Base-by-base conservation (phyloP, 1,140 invertebrate genomes). In the Choristoneura fumiferana region DNA sequence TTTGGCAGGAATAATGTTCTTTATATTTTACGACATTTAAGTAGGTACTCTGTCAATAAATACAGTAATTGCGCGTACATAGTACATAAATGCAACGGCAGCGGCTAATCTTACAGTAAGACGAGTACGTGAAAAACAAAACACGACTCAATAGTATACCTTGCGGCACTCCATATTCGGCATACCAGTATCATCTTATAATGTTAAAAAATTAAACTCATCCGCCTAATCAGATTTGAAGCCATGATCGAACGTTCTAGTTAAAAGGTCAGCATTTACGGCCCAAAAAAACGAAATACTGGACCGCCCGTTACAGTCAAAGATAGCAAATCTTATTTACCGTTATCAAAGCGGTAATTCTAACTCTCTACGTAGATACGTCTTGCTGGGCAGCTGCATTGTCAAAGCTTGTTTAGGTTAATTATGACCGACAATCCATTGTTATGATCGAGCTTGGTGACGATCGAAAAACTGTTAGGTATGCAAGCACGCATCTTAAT, bases 271-370 rank as follows among this genome's bases (percentile, higher is more conserved):
- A 54, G 52, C 52, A 54, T 34, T 35, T 54, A 35, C 34, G 52
- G 35, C 29, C 52, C 13, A 54, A 35, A 54, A n/a, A 29, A 78
- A 78, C 71, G 76, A 80, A 74, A 81, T 80, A 74, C 71, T 80
- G 75, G 73, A 71, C 69, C 69, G 67, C 60, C 60, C 4, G 38
- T 66, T 49, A 49, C 43, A 33, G 22, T 29, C 22, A 29, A 29
- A 49, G 22, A 49, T 49, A 12, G 43, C 43, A 49, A 49, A 49
- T 49, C 43, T 49, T 49, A 12, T 49, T 49, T 49, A 80, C 78
- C 81, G 81, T 81, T 84, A 84, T 14, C 64, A 58, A 66, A 69
- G 62, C 69, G 65, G 69, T 64, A 69, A 58, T 12, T 49, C 43
- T 12, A 17, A 22, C 1, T 49, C 18, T 49, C 10, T 18, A 17